Evolutionary conservation across 2,888 invertebrate species (phyloP), one percentile per base, ranked within the genome.

Genomic region (Acanthosepion lycidas): DNA sequence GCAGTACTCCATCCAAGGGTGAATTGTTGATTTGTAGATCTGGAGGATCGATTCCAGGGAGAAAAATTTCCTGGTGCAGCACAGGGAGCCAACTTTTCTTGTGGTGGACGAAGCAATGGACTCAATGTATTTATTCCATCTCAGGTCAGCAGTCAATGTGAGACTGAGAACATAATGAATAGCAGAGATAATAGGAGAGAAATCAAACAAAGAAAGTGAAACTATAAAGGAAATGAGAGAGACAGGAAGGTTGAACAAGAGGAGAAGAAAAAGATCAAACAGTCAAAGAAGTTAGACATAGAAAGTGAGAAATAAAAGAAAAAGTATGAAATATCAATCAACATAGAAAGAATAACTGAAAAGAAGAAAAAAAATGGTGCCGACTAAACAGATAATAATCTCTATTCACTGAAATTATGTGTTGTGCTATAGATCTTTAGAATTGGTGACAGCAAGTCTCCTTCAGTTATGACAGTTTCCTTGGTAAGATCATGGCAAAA

Each of bases 401-500:
- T 78, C n/a, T 78, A 12, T 33, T 33, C n/a, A 15, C 33, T n/a
- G 18, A n/a, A 78, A 33, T 15, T 78, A 33, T 33, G 0, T 33
- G n/a, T 78, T 78, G 12, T 2, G 5, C 33, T 33, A n/a, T 33
- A n/a, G 33, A 78, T 33, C n/a, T n/a, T 33, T 78, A 33, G n/a
- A n/a, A 33, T 78, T 78, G n/a, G 78, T 78, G 78, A 78, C 78
- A 78, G 78, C 78, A n/a, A 78, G n/a, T 78, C 78, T 78, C 78
- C n/a, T n/a, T n/a, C n/a, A n/a, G n/a, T 78, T 33, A 78, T 78
- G 78, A 78, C 78, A 78, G 78, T 33, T 78, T n/a, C n/a, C n/a
- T 33, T n/a, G 1, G 15, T n/a, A 78, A 9, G 33, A 78, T 78
- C n/a, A 78, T 78, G n/a, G 78, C 33, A n/a, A 33, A 78, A 78